A percentile compares a stretch with the other conserved stretches of the same genome.
These are phyloP conservation scores for Amphiura filiformis DNA, from an alignment of 35 echinoderm and acorn worm genomes.

Conservation along the genomic window DNA sequence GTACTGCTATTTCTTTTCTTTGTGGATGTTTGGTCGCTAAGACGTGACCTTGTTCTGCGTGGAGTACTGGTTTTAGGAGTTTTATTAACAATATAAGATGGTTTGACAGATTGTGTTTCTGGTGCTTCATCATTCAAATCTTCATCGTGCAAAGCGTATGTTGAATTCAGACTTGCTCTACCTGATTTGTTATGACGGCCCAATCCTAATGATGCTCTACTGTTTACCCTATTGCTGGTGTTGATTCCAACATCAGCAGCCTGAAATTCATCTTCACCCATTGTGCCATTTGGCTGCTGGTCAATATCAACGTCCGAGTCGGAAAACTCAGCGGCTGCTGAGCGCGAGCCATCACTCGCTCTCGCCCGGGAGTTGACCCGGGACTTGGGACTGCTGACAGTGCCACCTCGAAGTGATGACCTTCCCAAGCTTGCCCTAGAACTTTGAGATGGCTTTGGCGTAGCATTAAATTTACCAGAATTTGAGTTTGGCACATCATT, in stretches of 20 bases:
- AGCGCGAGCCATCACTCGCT: not conserved
- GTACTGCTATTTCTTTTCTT: not conserved
- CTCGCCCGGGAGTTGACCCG: not conserved
- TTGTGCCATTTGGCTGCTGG: not conserved
- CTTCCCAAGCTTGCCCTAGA: not conserved
- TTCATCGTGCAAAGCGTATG: not conserved
- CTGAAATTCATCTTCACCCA: constrained; percentile 2
- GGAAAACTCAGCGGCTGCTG: constrained; percentile 18
- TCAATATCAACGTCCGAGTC: constrained; percentile 20
- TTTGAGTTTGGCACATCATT: not conserved
- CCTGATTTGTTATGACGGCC: not conserved
- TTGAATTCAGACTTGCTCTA: not conserved
- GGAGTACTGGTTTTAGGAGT: constrained; percentile 37
- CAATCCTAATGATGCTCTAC: not conserved
- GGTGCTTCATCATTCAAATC: not conserved
- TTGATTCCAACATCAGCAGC: constrained; percentile 14
- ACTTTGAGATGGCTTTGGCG: not conserved
- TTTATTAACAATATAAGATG: not conserved
- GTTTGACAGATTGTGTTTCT: not conserved
- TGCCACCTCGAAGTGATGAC: not conserved
- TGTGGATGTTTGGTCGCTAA: not conserved
- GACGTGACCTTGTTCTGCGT: constrained; percentile 20
- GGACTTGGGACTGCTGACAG: not conserved
- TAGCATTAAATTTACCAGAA: not conserved
- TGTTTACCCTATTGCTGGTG: not conserved